Evolutionary conservation across 2,113 vertebrate genomes (phyloP).

Genomic region (Budorcas taxicolor): DNA sequence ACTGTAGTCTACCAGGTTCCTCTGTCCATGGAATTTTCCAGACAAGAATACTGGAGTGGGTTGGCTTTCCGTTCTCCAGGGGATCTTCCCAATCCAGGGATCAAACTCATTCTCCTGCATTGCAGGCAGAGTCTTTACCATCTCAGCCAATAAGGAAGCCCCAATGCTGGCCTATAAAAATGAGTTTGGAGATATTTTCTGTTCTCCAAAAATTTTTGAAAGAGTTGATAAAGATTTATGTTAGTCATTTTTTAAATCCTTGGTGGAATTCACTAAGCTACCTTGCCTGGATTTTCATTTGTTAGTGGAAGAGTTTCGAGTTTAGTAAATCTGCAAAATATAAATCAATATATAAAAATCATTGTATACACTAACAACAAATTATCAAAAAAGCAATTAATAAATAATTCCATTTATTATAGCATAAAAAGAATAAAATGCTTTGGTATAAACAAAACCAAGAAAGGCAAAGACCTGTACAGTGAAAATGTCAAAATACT

Average conservation of each 20-base stretch:
- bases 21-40: not conserved
- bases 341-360: not conserved
- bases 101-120: not conserved
- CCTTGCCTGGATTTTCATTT: not conserved
- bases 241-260: not conserved
- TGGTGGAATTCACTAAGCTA: not conserved
- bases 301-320: not conserved
- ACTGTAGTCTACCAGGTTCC: not conserved
- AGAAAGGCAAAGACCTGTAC: not conserved
- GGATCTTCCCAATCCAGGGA: not conserved
- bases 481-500: not conserved
- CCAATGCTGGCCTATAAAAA: not conserved
- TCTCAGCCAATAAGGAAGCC: not conserved
- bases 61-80: not conserved
- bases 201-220: not conserved
- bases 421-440: not conserved
- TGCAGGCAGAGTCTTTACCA: not conserved
- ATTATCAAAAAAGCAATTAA: not conserved
- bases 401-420: not conserved
- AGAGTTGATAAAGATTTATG: not conserved
- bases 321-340: not conserved
- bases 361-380: not conserved
- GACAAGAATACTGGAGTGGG: not conserved
- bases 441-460: not conserved
- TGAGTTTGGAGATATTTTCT: not conserved